These are phyloP conservation scores for Anguilla anguilla DNA, from an alignment of 2,797 vertebrate genomes.

Conservation along the genomic window DNA sequence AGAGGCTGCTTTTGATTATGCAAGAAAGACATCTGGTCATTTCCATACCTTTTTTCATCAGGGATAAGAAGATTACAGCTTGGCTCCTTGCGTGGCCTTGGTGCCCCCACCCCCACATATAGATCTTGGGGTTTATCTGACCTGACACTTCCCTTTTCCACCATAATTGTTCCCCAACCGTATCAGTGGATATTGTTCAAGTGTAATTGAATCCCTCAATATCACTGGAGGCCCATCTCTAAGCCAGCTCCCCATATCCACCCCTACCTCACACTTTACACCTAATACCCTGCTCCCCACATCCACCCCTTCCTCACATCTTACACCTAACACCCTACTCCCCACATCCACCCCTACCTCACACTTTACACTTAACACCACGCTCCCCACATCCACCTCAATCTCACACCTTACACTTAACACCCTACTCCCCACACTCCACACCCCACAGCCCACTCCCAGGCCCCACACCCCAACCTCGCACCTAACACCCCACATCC, in stretches of 20 bases:
- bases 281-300: background rate
- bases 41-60: constrained; percentile 56
- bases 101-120: background rate
- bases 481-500: background rate
- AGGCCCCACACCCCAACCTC: background rate
- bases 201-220: background rate
- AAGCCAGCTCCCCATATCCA: background rate
- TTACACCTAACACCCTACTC: background rate
- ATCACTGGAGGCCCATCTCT: background rate
- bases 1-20: constrained; percentile 67
- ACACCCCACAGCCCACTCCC: background rate
- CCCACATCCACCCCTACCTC: background rate
- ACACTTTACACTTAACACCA: background rate
- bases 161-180: background rate
- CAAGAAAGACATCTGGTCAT: constrained; percentile 57
- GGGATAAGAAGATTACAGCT: constrained; percentile 26
- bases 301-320: too few relatives aligned
- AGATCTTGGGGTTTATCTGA: background rate
- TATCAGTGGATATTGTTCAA: constrained; percentile 1
- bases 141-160: constrained; percentile 2
- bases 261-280: background rate
- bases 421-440: background rate
- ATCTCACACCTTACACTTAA: background rate
- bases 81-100: background rate
- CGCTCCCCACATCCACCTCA: background rate